Evolutionary conservation across 2,113 vertebrate genomes (phyloP).

Genomic region (Cacatua alba): DNA sequence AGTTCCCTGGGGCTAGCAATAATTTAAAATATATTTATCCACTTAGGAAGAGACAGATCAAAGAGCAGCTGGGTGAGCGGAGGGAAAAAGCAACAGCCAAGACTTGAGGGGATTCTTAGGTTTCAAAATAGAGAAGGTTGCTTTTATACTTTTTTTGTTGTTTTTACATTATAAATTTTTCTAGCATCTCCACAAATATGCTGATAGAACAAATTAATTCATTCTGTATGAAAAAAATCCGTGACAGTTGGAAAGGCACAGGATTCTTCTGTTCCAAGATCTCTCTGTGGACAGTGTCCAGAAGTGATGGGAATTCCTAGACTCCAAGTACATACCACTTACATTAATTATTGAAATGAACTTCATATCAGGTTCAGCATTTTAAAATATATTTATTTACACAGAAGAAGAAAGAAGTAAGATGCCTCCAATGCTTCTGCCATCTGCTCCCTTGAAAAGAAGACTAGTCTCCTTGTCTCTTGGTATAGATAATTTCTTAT

Average conservation of each 20-base stretch:
- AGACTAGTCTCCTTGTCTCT: background rate
- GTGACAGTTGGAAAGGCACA: conserved; percentile 19
- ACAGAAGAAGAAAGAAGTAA: conserved; percentile 22
- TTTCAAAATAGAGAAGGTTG: conserved; percentile 34
- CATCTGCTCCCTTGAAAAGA: conserved; percentile 63
- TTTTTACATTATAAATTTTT: conserved; percentile 20
- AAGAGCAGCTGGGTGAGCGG: background rate
- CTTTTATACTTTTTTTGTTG: background rate
- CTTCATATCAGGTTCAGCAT: conserved; percentile 63
- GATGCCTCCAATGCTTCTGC: background rate
- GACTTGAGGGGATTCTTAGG: conserved; percentile 1
- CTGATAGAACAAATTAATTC: conserved; percentile 36
- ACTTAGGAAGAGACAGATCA: conserved; percentile 30
- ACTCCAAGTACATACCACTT: conserved; percentile 36
- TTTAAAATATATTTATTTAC: conserved; percentile 65
- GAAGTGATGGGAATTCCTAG: conserved; percentile 65
- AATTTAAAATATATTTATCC: conserved; percentile 64
- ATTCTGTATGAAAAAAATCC: background rate
- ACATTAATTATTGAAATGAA: conserved; percentile 68
- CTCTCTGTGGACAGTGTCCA: conserved; percentile 53
- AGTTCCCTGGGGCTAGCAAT: conserved; percentile 4
- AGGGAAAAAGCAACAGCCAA: background rate
- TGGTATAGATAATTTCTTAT: conserved; percentile 35
- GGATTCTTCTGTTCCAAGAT: conserved; percentile 43
- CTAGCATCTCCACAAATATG: conserved; percentile 14